These are phyloP conservation scores for Alectura lathami DNA, from an alignment of 2,113 vertebrate genomes.

Conservation along the genomic window DNA sequence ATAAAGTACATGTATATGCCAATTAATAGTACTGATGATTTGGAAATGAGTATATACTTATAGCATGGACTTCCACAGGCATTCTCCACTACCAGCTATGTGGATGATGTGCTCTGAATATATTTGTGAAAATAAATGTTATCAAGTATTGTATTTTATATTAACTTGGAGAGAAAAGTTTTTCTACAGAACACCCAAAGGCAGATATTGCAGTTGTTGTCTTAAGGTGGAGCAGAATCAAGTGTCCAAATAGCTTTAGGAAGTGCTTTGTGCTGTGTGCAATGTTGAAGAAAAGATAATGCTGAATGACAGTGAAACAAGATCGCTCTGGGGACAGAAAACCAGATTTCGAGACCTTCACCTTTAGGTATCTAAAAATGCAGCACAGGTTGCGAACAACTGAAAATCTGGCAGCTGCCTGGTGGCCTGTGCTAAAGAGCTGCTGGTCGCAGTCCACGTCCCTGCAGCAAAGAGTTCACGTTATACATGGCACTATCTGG, in stretches of 20 bases:
- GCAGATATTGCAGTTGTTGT: neutral
- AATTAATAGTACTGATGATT: neutral
- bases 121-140: neutral
- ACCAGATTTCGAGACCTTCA: neutral
- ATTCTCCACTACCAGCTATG: neutral
- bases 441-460: constrained; percentile 62
- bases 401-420: constrained; percentile 67
- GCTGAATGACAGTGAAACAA: constrained; percentile 47
- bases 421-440: constrained; percentile 63
- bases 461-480: constrained; percentile 61
- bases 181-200: neutral
- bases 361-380: constrained; percentile 11
- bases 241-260: constrained; percentile 4
- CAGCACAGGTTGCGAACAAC: constrained; percentile 51
- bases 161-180: neutral
- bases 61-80: neutral
- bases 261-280: neutral
- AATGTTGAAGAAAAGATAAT: constrained; percentile 30
- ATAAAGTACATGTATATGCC: neutral
- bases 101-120: neutral
- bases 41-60: neutral
- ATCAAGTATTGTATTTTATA: neutral
- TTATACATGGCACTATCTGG: constrained; percentile 59
- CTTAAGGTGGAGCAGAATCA: neutral
- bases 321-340: constrained; percentile 13